Evolutionary conservation across 2,888 invertebrate species (phyloP).

Genomic region (Julus scanicus): DNA sequence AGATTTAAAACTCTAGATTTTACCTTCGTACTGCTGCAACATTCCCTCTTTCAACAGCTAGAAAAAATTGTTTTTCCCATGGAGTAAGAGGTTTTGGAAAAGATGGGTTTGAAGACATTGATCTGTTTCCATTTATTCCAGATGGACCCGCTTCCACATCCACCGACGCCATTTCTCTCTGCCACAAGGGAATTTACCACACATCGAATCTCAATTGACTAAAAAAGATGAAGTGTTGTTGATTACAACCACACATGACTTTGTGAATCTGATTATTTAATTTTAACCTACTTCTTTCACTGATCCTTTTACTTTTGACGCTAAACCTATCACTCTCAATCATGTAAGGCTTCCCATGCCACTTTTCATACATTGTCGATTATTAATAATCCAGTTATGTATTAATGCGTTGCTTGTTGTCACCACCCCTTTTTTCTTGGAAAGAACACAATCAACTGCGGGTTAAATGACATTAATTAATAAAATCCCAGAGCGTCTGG

Average conservation of each 20-base stretch:
- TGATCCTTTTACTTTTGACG: conserved; percentile 21
- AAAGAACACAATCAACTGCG: not conserved
- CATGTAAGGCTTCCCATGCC: not conserved
- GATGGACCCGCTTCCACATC: conserved; percentile 8
- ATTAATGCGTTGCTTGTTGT: not conserved
- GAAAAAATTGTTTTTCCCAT: conserved; percentile 88
- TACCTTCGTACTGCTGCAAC: conserved; percentile 86
- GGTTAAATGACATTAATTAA: too few species aligned
- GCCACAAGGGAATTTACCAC: not conserved
- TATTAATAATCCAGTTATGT: not conserved
- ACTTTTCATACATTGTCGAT: not conserved
- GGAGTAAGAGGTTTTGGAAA: conserved; percentile 71
- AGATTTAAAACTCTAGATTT: conserved; percentile 60
- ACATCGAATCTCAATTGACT: not conserved
- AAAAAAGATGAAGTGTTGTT: not conserved
- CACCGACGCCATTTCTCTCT: not conserved
- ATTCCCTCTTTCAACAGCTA: conserved; percentile 93
- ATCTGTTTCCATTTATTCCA: not conserved
- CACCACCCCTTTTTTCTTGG: not conserved
- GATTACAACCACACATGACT: not conserved
- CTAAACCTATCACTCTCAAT: not conserved
- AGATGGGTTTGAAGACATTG: not conserved
- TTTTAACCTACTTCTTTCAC: not conserved
- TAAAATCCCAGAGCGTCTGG: too few species aligned
- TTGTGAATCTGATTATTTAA: conserved; percentile 1